Evolutionary conservation across 2,888 invertebrate species (phyloP).

Genomic region (Parnassius smintheus): DNA sequence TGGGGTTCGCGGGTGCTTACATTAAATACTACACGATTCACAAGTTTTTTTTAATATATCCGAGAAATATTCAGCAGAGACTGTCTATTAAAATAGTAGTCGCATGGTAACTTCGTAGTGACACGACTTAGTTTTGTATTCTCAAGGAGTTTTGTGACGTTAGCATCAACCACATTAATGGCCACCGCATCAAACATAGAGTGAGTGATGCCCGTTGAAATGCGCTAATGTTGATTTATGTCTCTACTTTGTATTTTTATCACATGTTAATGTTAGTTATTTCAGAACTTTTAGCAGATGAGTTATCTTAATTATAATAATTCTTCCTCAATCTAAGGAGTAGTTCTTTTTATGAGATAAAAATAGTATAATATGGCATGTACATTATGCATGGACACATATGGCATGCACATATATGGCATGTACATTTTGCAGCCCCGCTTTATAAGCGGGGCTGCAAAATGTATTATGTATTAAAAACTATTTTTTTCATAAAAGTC

Average conservation of each 20-base stretch:
- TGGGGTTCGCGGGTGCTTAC: too few relatives aligned
- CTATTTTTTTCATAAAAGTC: too few relatives aligned
- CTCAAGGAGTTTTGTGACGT: conserved; percentile 40
- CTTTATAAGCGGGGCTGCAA: too few relatives aligned
- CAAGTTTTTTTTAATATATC: too few relatives aligned
- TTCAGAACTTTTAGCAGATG: conserved; percentile 5
- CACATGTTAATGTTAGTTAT: conserved; percentile 6
- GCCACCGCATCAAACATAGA: conserved; percentile 22
- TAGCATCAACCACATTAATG: conserved; percentile 27
- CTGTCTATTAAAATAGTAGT: neutral
- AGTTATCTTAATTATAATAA: neutral
- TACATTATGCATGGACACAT: too few relatives aligned
- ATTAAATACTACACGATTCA: too few relatives aligned
- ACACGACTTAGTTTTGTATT: conserved; percentile 39
- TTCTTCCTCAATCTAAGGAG: too few relatives aligned
- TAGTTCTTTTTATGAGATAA: too few relatives aligned
- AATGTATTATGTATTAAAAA: too few relatives aligned
- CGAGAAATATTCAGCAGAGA: neutral
- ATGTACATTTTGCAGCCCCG: too few relatives aligned
- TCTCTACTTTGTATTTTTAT: conserved; percentile 18
- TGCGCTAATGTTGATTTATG: conserved; percentile 22
- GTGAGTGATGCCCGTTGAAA: conserved; percentile 24
- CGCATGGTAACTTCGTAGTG: conserved; percentile 27
- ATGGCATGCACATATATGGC: too few relatives aligned
- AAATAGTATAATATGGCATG: too few relatives aligned